Conservation (phyloP, 2,113 vertebrate genomes). For the Zosterops japonicus region DNA sequence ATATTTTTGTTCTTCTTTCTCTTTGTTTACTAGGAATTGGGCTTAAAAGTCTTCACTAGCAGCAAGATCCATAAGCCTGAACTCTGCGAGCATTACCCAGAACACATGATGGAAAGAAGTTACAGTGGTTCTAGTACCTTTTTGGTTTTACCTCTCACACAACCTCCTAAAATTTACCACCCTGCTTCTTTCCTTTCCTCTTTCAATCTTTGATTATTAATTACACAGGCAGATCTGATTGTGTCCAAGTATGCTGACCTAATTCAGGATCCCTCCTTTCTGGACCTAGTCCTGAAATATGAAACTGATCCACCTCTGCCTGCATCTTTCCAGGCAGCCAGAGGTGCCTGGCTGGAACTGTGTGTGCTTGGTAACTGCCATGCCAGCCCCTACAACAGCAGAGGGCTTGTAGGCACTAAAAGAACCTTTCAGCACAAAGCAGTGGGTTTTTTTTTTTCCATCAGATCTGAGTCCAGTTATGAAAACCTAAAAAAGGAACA, state of each 20-base stretch:
- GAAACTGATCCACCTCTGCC: not conserved
- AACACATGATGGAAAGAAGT: constrained; percentile 43
- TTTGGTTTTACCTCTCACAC: not conserved
- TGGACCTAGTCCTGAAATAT: not conserved
- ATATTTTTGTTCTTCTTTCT: constrained; percentile 5
- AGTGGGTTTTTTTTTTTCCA: not conserved
- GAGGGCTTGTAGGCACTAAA: not conserved
- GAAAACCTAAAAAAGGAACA: not conserved
- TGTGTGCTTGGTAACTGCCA: not conserved
- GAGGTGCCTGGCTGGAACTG: not conserved
- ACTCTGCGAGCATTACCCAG: constrained; percentile 36
- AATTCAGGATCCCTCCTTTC: not conserved
- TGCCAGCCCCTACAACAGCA: not conserved
- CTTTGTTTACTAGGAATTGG: constrained; percentile 66
- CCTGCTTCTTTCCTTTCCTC: not conserved
- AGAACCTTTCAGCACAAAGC: not conserved
- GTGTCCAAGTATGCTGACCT: not conserved
- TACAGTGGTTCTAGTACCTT: not conserved
- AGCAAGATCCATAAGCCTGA: constrained; percentile 68
- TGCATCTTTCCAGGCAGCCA: not conserved
- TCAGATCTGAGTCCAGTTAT: not conserved
- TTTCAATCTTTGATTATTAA: not conserved
- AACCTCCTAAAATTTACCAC: not conserved
- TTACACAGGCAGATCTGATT: not conserved
- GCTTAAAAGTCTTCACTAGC: constrained; percentile 76